Percentiles rank a stretch among this genome's conserved stretches.
These are phyloP conservation scores for Eumaeus atala DNA, from an alignment of 1,140 invertebrate genomes.

Conservation along the genomic window DNA sequence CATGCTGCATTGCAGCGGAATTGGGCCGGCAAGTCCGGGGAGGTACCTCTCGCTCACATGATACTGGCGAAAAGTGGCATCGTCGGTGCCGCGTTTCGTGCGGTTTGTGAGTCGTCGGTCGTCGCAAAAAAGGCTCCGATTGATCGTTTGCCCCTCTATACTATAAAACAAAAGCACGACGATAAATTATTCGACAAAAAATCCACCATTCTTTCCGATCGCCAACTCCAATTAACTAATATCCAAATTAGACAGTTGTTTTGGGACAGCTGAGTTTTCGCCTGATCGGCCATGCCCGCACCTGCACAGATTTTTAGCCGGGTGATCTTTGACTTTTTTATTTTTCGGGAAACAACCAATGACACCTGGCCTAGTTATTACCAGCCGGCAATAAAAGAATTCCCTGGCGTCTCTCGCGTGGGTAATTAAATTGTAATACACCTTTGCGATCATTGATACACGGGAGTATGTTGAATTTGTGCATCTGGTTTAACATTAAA, in stretches of 20 bases:
- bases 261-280: slow-evolving; percentile 57
- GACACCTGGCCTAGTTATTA: slow-evolving; percentile 55
- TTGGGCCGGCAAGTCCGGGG: too few species aligned
- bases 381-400: slow-evolving; percentile 36
- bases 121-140: too few species aligned
- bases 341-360: slow-evolving; percentile 43
- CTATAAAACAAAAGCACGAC: too few species aligned
- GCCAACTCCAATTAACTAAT: slow-evolving; percentile 18
- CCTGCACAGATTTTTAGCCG: slow-evolving; percentile 62
- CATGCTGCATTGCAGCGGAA: too few species aligned
- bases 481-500: slow-evolving; percentile 25
- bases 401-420: slow-evolving; percentile 24
- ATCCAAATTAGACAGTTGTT: slow-evolving; percentile 27
- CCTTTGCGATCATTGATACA: slow-evolving; percentile 10
- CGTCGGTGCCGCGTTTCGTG: too few species aligned
- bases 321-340: slow-evolving; percentile 48
- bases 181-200: too few species aligned
- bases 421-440: slow-evolving; percentile 24
- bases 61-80: too few species aligned
- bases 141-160: too few species aligned
- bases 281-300: slow-evolving; percentile 42
- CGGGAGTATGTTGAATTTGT: too few species aligned
- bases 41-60: too few species aligned
- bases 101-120: too few species aligned
- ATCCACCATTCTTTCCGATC: background rate